Base-by-base conservation (phyloP, 1,140 invertebrate genomes). In the Ephestia elutella region DNA sequence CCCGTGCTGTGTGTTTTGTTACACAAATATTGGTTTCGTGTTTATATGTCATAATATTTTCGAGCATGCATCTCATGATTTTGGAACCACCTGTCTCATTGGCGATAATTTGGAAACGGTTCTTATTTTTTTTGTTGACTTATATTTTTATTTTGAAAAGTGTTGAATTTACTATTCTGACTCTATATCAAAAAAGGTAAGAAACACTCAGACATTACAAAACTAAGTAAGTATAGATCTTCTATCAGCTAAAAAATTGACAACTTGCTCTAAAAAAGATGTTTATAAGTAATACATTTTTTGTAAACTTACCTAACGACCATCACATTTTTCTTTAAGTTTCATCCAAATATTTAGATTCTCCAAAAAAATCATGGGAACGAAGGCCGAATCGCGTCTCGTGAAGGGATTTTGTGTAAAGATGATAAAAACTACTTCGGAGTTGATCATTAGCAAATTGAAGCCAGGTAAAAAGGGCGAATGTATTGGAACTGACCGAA, bases 371-470 rank as follows among this genome's bases (percentile, higher is more conserved):
- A 44, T 5, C n/a, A 44, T 44, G 38, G 38, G 38, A 44, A 44
- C 32, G n/a, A n/a, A 44, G 8, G 15, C 10, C 15, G 2, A 15
- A 44, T 1, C 3, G 13, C 13, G 13, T 0, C n/a, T 44, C 38
- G 38, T 3, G n/a, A 44, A 44, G 38, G 38, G 38, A 15, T 44
- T 25, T 25, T 44, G 38, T 44, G 38, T 44, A 44, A 44, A 44
- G 38, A 44, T 44, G 38, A 44, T 44, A 44, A 44, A 44, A 44
- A 44, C 5, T 32, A 2, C n/a, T 4, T 71, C 69, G 59, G 70
- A 59, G 66, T 66, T 53, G 71, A 73, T 80, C 73, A 86, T 82
- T 86, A 81, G 75, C 78, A 73, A 80, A 82, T 79, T 66, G 56
- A 60, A 72, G 57, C 50, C 78, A 82, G 79, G 78, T 78, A 82